Evolutionary conservation across 2,888 invertebrate species (phyloP), one percentile per base, ranked within the genome.

Genomic region (Rugalucina vietnamica): DNA sequence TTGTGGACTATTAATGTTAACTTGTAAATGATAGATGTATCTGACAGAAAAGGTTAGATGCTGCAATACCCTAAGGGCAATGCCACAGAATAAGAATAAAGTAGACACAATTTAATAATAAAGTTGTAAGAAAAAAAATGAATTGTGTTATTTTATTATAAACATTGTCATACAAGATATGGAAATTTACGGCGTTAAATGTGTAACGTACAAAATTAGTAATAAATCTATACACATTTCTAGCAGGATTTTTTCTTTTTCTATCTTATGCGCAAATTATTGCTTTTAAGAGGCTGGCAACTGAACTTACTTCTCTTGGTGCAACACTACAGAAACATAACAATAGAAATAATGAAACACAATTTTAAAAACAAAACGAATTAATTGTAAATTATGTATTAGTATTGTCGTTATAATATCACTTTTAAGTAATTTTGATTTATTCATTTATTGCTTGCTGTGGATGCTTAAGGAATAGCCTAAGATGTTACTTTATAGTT

Each of bases 1-100:
- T 34, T 65, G 5, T 32, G 21, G 18, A 21, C 65, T 65, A 65
- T 65, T 65, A 65, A 34, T 34, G 65, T 65, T 34, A 65, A 34
- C 32, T 65, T 8, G 65, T 34, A 12, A 8, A 34, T 65, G 65
- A 65, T 65, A 21, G 34, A 65, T 65, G 65, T 34, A 34, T 24
- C 1, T 65, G 65, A 65, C 65, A 65, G 18, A 18, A 21, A 34
- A 34, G 65, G 65, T 65, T 34, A 21, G 65, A 65, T 65, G 34
- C 65, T 65, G 65, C 65, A 34, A 34, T 65, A 34, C 65, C 65
- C 65, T 65, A 8, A n/a, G 65, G 65, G 32, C 34, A 24, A 18
- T n/a, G 32, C 34, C 34, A 18, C 32, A 34, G 65, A 65, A 65
- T 65, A 65, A 34, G 65, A 65, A 65, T 65, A 65, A 65, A 65